phyloP scores from a whole-genome alignment of 2,113 vertebrate species.

The Aix galericulata region DNA sequence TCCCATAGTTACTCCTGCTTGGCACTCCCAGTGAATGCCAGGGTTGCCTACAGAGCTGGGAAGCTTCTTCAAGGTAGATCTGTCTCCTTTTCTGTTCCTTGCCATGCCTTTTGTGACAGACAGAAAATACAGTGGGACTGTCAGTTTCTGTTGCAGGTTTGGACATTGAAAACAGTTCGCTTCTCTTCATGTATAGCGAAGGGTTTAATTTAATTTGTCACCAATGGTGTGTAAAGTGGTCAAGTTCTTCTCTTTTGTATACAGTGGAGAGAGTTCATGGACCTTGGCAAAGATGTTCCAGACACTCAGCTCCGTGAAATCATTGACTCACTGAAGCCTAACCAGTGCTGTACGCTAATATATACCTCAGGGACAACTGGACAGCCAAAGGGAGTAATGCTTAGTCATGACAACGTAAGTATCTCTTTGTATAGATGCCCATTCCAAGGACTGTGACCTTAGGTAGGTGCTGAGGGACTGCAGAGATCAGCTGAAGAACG shows the following conservation, averaged over 20 bases:
- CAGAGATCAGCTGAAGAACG: no score
- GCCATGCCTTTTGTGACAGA: not conserved
- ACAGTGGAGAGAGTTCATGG: constrained; percentile 92
- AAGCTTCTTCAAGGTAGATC: not conserved
- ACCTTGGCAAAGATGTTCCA: constrained; percentile 75
- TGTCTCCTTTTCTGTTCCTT: not conserved
- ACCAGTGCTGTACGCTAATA: constrained; percentile 91
- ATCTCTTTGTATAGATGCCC: no score
- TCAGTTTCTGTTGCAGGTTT: not conserved
- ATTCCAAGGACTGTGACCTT: accelerated
- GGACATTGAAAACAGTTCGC: not conserved
- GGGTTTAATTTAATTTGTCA: not conserved
- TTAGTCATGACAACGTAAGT: constrained; percentile 95
- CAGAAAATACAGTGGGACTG: not conserved
- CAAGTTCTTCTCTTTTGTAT: not conserved
- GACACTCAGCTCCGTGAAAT: constrained; percentile 77
- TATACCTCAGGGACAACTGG: constrained; percentile 93
- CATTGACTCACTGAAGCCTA: constrained; percentile 85
- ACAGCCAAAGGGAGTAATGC: constrained; percentile 93
- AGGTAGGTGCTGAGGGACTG: not conserved
- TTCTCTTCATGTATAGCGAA: not conserved
- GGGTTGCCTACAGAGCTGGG: not conserved
- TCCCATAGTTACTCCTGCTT: not conserved
- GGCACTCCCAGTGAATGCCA: not conserved
- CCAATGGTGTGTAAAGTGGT: not conserved